These are phyloP conservation scores for Hydrocynus forskahlii DNA, from an alignment of 2,797 vertebrate species.

Conservation along the genomic window DNA sequence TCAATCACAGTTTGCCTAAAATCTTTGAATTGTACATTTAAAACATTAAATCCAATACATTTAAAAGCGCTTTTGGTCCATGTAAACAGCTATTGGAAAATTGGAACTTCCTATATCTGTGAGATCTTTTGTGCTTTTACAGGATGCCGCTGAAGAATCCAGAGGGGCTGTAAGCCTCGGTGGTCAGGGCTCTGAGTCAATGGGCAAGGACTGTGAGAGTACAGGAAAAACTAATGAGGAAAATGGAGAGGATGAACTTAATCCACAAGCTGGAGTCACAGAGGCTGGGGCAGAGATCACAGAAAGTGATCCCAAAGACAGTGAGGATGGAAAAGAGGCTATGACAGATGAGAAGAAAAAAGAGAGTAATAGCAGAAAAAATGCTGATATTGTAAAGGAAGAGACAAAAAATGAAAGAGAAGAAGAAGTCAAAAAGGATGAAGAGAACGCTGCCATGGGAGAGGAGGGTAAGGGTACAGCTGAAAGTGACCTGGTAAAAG, in stretches of 20 bases:
- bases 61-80: not conserved
- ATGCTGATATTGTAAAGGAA: conserved; percentile 3
- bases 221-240: conserved; percentile 19
- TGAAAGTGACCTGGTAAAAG: not conserved
- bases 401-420: conserved; percentile 23
- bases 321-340: conserved; percentile 12
- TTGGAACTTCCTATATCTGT: not conserved
- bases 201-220: not conserved
- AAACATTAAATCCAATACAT: not conserved
- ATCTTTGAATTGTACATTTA: too few species aligned
- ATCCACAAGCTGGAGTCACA: conserved; percentile 25
- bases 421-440: conserved; percentile 52
- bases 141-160: conserved; percentile 54
- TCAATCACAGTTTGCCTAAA: too few species aligned
- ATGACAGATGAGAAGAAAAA: conserved; percentile 36
- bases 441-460: not conserved
- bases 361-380: conserved; percentile 23
- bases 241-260: conserved; percentile 52
- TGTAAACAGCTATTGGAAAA: not conserved
- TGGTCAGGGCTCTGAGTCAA: conserved; percentile 36
- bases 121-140: not conserved
- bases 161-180: conserved; percentile 29
- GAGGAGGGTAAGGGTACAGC: not conserved
- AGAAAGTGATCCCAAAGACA: not conserved
- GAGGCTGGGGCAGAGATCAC: conserved; percentile 26